A percentile compares a stretch with the other conserved stretches of the same genome.
These are phyloP conservation scores for Eupithecia abbreviata DNA, from an alignment of 2,888 invertebrate genomes.

Conservation along the genomic window DNA sequence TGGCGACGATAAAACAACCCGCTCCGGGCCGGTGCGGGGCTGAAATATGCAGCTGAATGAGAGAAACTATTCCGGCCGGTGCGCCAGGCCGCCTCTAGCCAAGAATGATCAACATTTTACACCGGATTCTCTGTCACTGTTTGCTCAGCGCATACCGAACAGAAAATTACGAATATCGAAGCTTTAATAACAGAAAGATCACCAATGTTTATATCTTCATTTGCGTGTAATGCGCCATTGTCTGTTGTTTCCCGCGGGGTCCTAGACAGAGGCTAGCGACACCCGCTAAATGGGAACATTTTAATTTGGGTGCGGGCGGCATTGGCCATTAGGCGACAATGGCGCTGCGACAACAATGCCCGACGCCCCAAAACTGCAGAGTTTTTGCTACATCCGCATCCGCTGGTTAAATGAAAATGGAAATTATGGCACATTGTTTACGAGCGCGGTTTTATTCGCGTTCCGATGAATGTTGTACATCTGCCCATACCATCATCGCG, in stretches of 20 bases:
- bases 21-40: neutral
- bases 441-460: slow-evolving; percentile 28
- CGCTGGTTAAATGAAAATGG: slow-evolving; percentile 47
- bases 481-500: slow-evolving; percentile 10
- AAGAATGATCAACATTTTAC: neutral
- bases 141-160: neutral
- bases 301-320: slow-evolving; percentile 43
- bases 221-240: neutral
- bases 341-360: slow-evolving; percentile 42
- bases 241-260: neutral
- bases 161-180: neutral
- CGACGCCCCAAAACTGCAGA: slow-evolving; percentile 41
- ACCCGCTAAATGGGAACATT: slow-evolving; percentile 38
- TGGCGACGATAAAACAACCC: slow-evolving; percentile 12
- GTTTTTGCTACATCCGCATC: slow-evolving; percentile 41
- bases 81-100: neutral
- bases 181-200: neutral
- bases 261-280: neutral
- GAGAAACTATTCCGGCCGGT: neutral
- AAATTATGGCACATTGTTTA: slow-evolving; percentile 48
- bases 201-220: neutral
- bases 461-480: slow-evolving; percentile 29
- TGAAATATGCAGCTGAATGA: slow-evolving; percentile 3
- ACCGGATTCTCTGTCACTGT: neutral
- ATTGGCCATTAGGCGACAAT: slow-evolving; percentile 49